Conservation (phyloP, 2,113 vertebrate species). For the Onychostoma macrolepis region DNA sequence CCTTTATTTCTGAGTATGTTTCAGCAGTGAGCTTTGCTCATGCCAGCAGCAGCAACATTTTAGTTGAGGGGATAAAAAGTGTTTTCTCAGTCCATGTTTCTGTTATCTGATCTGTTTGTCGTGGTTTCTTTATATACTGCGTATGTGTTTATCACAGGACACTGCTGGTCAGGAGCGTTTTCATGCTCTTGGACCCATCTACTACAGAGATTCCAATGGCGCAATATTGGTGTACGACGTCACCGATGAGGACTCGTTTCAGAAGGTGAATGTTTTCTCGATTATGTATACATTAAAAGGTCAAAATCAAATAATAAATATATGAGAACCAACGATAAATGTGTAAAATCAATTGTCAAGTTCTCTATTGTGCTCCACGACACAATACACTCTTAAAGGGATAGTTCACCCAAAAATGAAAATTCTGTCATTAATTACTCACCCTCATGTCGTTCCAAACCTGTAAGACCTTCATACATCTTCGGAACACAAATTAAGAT, state of each 20-base stretch:
- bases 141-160: conserved; percentile 77
- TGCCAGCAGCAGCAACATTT: background rate
- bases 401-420: too few relatives aligned
- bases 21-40: too few relatives aligned
- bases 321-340: background rate
- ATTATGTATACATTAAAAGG: background rate
- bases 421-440: too few relatives aligned
- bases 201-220: conserved; percentile 99
- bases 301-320: background rate
- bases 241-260: conserved; percentile 98
- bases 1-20: background rate
- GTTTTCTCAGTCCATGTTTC: background rate
- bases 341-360: background rate
- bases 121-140: background rate
- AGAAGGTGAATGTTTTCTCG: conserved; percentile 83
- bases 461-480: too few relatives aligned
- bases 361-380: background rate
- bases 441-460: too few relatives aligned
- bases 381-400: too few relatives aligned
- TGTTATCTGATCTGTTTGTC: background rate
- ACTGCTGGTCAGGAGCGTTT: conserved; percentile 98
- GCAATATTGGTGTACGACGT: conserved; percentile 97
- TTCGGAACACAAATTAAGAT: too few relatives aligned
- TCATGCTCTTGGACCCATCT: conserved; percentile 96
- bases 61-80: background rate